These are phyloP conservation scores for Bruchidius siliquastri DNA, from an alignment of 2,888 invertebrate genomes.

Conservation along the genomic window DNA sequence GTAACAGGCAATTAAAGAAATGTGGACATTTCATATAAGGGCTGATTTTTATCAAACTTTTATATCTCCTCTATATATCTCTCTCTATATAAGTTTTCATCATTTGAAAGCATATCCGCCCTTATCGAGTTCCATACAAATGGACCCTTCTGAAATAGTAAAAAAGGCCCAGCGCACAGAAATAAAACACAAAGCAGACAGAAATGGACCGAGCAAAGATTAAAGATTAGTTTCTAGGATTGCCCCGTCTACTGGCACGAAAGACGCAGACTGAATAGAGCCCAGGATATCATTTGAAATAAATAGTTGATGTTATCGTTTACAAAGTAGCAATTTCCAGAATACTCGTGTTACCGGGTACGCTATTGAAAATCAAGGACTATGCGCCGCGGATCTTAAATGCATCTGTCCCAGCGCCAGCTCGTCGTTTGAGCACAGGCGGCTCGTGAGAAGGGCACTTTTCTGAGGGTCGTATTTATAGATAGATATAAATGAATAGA, in stretches of 20 bases:
- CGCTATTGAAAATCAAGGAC: constrained; percentile 6
- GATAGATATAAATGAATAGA: too few species aligned
- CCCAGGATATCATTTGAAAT: constrained; percentile 39
- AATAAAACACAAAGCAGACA: constrained; percentile 20
- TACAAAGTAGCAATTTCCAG: constrained; percentile 42
- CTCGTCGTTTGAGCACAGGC: neutral
- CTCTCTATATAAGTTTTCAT: neutral
- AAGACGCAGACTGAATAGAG: constrained; percentile 20
- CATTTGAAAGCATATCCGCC: neutral
- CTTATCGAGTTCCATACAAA: neutral
- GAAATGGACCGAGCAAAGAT: constrained; percentile 24
- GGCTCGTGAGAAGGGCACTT: neutral
- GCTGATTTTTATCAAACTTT: neutral
- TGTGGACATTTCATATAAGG: neutral
- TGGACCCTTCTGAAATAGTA: neutral
- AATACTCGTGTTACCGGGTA: constrained; percentile 28
- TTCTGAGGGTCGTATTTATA: too few species aligned
- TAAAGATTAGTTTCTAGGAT: constrained; percentile 41
- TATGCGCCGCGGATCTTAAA: neutral
- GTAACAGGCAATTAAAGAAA: neutral
- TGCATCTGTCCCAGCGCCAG: neutral
- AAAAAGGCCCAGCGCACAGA: constrained; percentile 2
- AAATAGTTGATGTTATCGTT: constrained; percentile 43
- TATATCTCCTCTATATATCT: neutral
- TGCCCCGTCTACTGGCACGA: constrained; percentile 22